Evolutionary conservation across 2,888 invertebrate species (phyloP), one percentile per base, ranked within the genome.

Genomic region (Cephus sareptanus): DNA sequence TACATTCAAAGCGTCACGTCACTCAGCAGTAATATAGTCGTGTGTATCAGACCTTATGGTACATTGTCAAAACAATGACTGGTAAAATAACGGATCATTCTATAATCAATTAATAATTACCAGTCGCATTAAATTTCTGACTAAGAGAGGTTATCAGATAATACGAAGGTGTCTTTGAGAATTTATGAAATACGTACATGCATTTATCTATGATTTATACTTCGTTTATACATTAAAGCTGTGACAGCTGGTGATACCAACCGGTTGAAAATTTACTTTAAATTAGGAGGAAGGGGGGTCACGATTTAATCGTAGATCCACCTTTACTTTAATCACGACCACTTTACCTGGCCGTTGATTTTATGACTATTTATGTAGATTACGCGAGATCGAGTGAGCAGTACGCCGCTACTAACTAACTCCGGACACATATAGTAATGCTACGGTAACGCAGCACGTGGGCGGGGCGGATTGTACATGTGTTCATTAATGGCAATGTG

Each of bases 301-400:
- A 23, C 40, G 78, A 80, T 81, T 75, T 78, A 78, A 80, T 80
- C 79, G 78, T 73, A 73, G 34, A 79, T 31, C 75, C 77, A 81
- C 79, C 77, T 82, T 83, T 79, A 79, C 81, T 83, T 83, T 79
- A 84, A 84, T 83, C 81, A 79, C 81, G 80, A 81, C 79, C 80
- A 80, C 82, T 83, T 79, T 82, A 83, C 80, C 79, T 79, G 80
- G 35, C 81, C 79, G 81, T 82, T 80, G 80, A 83, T 83, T 86
- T 84, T 83, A 83, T 78, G 83, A 85, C 82, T 85, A 83, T 85
- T 85, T 84, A 86, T 85, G 85, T 77, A 83, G 80, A 85, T 86
- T 85, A 81, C 79, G 80, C 74, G 74, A 40, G 35, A 75, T 40
- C 35, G 73, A 40, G 77, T 75, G 35, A 78, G 78, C 73, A 74